Conservation (phyloP, 2,888 invertebrate genomes). For the Megamerina dolium region DNA sequence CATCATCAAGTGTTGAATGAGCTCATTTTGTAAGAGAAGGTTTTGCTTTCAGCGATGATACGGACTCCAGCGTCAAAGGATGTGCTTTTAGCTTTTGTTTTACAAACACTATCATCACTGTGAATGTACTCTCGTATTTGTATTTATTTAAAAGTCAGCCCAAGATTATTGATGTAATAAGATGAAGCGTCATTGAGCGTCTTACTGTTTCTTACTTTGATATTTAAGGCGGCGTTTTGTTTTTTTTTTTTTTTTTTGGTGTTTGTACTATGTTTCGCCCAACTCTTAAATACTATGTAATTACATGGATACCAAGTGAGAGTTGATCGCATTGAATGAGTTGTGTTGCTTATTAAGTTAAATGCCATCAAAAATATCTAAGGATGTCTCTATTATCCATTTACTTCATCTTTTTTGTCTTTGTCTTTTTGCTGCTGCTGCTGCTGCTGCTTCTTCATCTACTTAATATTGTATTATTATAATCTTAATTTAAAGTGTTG, state of each 20-base stretch:
- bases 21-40: slow-evolving; percentile 20
- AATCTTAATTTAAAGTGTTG: too few species aligned
- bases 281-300: not conserved
- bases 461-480: too few species aligned
- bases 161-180: slow-evolving; percentile 14
- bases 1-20: slow-evolving; percentile 29
- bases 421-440: too few species aligned
- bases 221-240: slow-evolving; percentile 13
- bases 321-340: not conserved
- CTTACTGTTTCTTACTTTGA: too few species aligned
- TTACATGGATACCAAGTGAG: not conserved
- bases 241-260: not conserved
- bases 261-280: not conserved
- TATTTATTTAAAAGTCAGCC: too few species aligned
- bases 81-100: slow-evolving; percentile 2
- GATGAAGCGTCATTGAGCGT: too few species aligned
- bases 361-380: not conserved
- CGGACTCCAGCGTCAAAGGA: not conserved
- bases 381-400: too few species aligned
- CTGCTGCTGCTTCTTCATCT: too few species aligned
- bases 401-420: too few species aligned
- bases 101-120: too few species aligned
- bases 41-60: slow-evolving; percentile 2
- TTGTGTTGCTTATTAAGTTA: not conserved
- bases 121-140: too few species aligned